Conservation (phyloP, 2,113 vertebrate genomes). For the Anoplopoma fimbria region DNA sequence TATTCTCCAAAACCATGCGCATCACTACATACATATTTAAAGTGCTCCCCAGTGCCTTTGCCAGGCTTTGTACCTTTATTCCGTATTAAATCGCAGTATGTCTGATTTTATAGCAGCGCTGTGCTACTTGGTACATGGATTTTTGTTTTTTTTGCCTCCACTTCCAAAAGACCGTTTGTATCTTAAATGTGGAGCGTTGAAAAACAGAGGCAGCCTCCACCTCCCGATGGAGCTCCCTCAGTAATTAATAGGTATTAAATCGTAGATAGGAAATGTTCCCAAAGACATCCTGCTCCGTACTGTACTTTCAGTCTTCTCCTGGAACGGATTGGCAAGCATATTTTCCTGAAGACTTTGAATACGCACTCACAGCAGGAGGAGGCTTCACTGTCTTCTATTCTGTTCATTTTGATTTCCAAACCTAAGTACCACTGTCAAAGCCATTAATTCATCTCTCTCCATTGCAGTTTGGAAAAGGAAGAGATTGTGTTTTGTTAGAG, state of each 20-base stretch:
- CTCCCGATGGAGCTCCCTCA: constrained; percentile 64
- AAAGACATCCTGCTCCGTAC: constrained; percentile 72
- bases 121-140: constrained; percentile 36
- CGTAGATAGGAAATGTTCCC: constrained; percentile 72
- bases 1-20: constrained; percentile 31
- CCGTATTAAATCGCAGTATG: constrained; percentile 57
- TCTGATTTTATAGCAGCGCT: constrained; percentile 64
- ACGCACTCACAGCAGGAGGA: constrained; percentile 67
- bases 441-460: constrained; percentile 70
- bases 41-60: constrained; percentile 40
- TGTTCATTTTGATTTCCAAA: constrained; percentile 73
- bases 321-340: constrained; percentile 76
- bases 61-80: constrained; percentile 60
- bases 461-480: constrained; percentile 66
- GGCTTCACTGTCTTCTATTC: constrained; percentile 58
- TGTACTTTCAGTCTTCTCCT: constrained; percentile 68
- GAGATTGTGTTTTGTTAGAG: constrained; percentile 74
- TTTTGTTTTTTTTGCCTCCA: constrained; percentile 4
- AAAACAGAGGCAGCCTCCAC: constrained; percentile 46
- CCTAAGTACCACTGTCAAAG: constrained; percentile 50
- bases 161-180: constrained; percentile 52
- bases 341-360: constrained; percentile 77
- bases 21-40: constrained; percentile 55
- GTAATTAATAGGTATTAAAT: constrained; percentile 80
- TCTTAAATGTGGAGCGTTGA: constrained; percentile 58